Percentiles rank a stretch among this genome's conserved stretches.
Evolutionary conservation across 35 echinoderm and acorn worm species (phyloP).

Genomic region (Apostichopus californicus): DNA sequence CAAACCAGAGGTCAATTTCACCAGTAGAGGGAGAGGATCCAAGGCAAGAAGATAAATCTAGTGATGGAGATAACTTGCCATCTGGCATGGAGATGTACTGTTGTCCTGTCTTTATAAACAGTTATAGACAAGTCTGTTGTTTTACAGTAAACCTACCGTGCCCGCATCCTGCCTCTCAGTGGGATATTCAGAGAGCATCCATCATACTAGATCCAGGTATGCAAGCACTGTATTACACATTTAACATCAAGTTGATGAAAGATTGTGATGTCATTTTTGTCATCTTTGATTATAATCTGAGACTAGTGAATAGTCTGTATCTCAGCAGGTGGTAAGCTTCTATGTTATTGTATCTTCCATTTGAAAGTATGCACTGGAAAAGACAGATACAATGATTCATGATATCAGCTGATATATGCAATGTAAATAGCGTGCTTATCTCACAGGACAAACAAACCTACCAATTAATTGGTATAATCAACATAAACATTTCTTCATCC

Average conservation of each 20-base stretch:
- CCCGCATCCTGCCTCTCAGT: conserved; percentile 63
- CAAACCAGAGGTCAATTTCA: neutral
- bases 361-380: too few species aligned
- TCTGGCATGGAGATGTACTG: conserved; percentile 32
- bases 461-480: neutral
- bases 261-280: too few species aligned
- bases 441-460: too few species aligned
- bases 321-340: too few species aligned
- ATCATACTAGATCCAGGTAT: conserved; percentile 87
- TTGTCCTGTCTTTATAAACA: conserved; percentile 92
- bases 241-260: too few species aligned
- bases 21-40: neutral
- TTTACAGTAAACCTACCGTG: conserved; percentile 81
- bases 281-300: too few species aligned
- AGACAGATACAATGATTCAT: too few species aligned
- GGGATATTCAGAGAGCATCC: conserved; percentile 74
- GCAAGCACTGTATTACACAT: too few species aligned
- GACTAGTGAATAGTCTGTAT: too few species aligned
- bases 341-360: too few species aligned
- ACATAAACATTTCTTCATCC: neutral
- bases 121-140: conserved; percentile 71
- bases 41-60: neutral
- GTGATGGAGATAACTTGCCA: conserved; percentile 17
- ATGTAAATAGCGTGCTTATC: too few species aligned
- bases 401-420: too few species aligned